These are phyloP conservation scores for Mesorhabditis belari DNA, from an alignment of 2,888 invertebrate species.

Conservation along the genomic window DNA sequence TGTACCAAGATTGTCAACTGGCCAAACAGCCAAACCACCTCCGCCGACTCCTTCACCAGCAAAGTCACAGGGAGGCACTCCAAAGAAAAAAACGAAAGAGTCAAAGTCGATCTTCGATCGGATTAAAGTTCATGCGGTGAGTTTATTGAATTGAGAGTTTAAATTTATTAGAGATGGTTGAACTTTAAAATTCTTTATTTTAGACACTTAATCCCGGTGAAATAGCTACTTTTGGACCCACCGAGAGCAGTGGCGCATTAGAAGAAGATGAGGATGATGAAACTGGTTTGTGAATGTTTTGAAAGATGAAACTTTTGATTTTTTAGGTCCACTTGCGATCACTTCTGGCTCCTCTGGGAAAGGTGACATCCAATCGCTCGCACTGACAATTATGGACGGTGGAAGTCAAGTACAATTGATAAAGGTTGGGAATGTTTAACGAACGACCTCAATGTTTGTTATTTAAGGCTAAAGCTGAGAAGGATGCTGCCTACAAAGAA, in stretches of 20 bases:
- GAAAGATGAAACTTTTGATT: not conserved
- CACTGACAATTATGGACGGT: constrained; percentile 36
- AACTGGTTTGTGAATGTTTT: not conserved
- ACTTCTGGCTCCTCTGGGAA: constrained; percentile 27
- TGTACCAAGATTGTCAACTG: not conserved
- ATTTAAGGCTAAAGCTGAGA: constrained; percentile 10
- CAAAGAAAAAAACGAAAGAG: too few relatives aligned
- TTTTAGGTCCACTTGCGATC: constrained; percentile 20
- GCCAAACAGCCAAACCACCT: not conserved
- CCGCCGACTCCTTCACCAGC: too few relatives aligned
- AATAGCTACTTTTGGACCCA: not conserved
- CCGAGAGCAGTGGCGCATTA: not conserved
- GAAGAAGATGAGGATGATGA: constrained; percentile 1
- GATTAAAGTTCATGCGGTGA: not conserved
- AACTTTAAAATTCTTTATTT: not conserved
- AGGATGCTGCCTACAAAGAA: constrained; percentile 7
- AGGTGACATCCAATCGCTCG: constrained; percentile 33
- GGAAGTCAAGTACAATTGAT: constrained; percentile 19
- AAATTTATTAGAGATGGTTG: too few relatives aligned
- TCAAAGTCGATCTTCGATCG: not conserved
- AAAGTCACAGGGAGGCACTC: too few relatives aligned
- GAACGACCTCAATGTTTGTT: too few relatives aligned
- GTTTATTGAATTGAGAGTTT: not conserved
- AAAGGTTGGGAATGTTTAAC: too few relatives aligned
- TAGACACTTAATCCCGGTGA: not conserved